Evolutionary conservation across 2,113 vertebrate genomes (phyloP).

Genomic region (Psammodynastes pulverulentus): DNA sequence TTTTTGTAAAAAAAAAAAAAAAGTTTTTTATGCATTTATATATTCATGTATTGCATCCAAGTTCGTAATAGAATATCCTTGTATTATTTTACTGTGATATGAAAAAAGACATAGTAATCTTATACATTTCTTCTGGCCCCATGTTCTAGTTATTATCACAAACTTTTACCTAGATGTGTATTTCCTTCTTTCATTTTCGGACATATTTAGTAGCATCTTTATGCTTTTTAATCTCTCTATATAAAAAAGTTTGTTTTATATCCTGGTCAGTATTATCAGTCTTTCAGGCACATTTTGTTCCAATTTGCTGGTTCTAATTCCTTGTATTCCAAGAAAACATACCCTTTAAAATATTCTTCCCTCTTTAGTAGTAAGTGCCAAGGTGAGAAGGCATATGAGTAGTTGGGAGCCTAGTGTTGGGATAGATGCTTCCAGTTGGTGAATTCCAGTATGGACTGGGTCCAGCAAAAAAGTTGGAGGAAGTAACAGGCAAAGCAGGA

Average conservation of each 20-base stretch:
- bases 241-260: not conserved
- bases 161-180: constrained; percentile 63
- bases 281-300: constrained; percentile 69
- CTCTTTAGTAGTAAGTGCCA: constrained; percentile 83
- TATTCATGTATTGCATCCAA: constrained; percentile 47
- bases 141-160: constrained; percentile 50
- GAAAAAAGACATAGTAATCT: constrained; percentile 55
- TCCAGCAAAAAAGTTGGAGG: constrained; percentile 81
- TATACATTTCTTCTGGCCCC: constrained; percentile 55
- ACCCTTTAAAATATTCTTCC: constrained; percentile 1
- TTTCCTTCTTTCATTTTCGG: constrained; percentile 60
- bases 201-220: constrained; percentile 62
- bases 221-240: constrained; percentile 46
- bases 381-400: constrained; percentile 86
- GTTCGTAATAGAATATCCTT: constrained; percentile 56
- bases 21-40: constrained; percentile 54
- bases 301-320: constrained; percentile 48
- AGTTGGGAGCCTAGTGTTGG: constrained; percentile 79
- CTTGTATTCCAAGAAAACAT: constrained; percentile 40
- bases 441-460: constrained; percentile 88
- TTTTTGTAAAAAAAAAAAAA: constrained; percentile 57
- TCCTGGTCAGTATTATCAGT: constrained; percentile 43
- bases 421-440: constrained; percentile 81
- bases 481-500: constrained; percentile 79
- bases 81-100: constrained; percentile 60